Base-by-base conservation (phyloP, 2,888 invertebrate species). In the Pediacus dermestoides region DNA sequence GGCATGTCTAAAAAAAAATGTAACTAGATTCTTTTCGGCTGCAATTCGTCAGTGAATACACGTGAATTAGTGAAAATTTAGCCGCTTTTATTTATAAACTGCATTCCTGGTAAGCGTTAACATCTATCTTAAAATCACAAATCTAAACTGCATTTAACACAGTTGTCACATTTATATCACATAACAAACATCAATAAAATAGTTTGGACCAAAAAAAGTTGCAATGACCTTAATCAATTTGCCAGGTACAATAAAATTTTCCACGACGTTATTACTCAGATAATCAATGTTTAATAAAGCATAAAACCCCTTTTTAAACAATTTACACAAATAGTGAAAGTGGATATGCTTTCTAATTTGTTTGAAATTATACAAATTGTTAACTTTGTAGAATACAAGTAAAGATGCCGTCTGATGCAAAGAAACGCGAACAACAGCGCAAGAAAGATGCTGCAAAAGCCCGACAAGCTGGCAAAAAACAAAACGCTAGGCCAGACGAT, bases 341-440 rank as follows among this genome's bases (percentile, higher is more conserved):
- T 6, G 27, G 9, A 6, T 26, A 26, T 10, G 6, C 25, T 22
- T 15, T 16, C 9, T 13, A 14, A 33, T 37, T 26, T 18, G 12
- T 27, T 28, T 21, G 8, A 23, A 14, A 33, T 21, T 11, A 21
- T 38, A 12, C 25, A 33, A 16, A 26, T 14, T 8, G 15, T 30
- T 4, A 11, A 10, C 3, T n/a, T 16, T 27, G 12, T 16, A 31
- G 12, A 30, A n/a, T 9, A 18, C 7, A 18, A 16, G 7, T 23
- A 7, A 52, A 40, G 55, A 99, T 99, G 99, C 96, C 99, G 68
- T 99, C 99, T 60, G 97, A 97, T 73, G 85, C 95, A 18, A 97
- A 99, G 73, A 97, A 99, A 78, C 91, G 93, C 66, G 88, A 95
- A 68, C 93, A 91, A 65, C 91, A 91, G 66, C 92, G 93, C 70